Conservation (phyloP, 2,888 invertebrate genomes). For the Melikaiella ostensackeni region DNA sequence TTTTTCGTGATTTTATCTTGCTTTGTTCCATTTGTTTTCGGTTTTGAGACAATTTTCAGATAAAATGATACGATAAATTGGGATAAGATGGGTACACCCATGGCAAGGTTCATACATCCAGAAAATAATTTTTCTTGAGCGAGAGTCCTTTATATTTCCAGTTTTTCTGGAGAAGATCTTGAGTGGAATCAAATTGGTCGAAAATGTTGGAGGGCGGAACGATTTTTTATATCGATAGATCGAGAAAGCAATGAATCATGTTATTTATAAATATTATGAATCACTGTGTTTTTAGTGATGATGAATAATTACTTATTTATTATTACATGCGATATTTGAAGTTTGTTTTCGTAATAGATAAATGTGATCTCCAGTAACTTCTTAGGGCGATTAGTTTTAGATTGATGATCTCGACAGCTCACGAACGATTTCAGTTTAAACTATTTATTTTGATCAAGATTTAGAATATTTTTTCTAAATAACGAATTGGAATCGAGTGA, state of each 20-base stretch:
- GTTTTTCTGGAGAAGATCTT: not conserved
- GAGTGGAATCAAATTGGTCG: not conserved
- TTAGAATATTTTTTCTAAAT: no score
- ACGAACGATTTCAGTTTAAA: not conserved
- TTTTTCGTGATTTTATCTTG: not conserved
- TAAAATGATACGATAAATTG: not conserved
- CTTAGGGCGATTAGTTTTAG: not conserved
- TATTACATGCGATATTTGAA: not conserved
- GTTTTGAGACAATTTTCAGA: not conserved
- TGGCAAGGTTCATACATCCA: no score
- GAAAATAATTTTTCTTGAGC: no score
- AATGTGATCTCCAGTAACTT: not conserved
- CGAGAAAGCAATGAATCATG: not conserved
- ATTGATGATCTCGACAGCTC: not conserved
- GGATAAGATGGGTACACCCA: no score
- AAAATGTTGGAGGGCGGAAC: not conserved
- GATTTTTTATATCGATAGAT: not conserved
- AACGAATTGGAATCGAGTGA: no score
- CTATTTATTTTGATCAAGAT: not conserved
- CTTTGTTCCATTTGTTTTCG: not conserved
- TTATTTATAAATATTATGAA: not conserved
- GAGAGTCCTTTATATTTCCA: no score
- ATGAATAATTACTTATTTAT: slow-evolving; percentile 2
- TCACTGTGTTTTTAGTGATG: not conserved
- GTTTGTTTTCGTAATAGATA: not conserved